Percentiles rank a stretch among this genome's conserved stretches.
These are phyloP conservation scores for Rhea americana DNA, from an alignment of 2,113 vertebrate species.

Conservation along the genomic window DNA sequence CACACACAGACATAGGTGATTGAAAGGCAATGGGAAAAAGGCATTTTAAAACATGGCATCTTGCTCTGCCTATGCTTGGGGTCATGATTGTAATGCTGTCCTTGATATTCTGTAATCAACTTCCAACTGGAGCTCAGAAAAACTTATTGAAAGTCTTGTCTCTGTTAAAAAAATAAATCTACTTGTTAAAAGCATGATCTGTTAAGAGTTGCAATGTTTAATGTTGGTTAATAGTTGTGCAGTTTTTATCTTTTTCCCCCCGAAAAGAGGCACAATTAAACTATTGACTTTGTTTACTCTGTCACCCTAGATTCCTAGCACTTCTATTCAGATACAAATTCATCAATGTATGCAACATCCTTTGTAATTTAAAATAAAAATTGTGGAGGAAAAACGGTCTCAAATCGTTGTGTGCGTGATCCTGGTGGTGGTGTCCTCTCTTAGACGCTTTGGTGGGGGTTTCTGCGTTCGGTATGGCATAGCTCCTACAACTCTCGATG, in stretches of 20 bases:
- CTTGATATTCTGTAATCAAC: conserved; percentile 69
- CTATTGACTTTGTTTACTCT: conserved; percentile 79
- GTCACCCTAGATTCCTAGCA: conserved; percentile 76
- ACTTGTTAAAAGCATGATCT: conserved; percentile 93
- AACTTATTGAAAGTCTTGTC: conserved; percentile 93
- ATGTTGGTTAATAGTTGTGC: conserved; percentile 94
- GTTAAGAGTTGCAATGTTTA: conserved; percentile 91
- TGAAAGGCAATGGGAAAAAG: conserved; percentile 36
- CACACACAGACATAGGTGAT: background rate
- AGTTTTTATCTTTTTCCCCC: conserved; percentile 76
- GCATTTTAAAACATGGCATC: conserved; percentile 64
- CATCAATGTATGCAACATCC: conserved; percentile 84
- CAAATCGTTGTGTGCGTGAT: conserved; percentile 56
- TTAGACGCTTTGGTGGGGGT: too few relatives aligned
- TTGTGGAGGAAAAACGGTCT: conserved; percentile 71
- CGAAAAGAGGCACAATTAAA: conserved; percentile 83
- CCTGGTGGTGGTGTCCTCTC: rapidly evolving
- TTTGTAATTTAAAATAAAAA: conserved; percentile 88
- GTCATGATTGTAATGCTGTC: conserved; percentile 75
- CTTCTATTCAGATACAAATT: conserved; percentile 81
- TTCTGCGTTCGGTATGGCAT: background rate
- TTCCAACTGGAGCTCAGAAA: conserved; percentile 90
- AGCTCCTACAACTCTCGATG: background rate
- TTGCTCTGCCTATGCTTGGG: conserved; percentile 66
- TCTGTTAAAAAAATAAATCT: conserved; percentile 92